Conservation (phyloP, 2,797 vertebrate species). For the Tolypeutes matacus region DNA sequence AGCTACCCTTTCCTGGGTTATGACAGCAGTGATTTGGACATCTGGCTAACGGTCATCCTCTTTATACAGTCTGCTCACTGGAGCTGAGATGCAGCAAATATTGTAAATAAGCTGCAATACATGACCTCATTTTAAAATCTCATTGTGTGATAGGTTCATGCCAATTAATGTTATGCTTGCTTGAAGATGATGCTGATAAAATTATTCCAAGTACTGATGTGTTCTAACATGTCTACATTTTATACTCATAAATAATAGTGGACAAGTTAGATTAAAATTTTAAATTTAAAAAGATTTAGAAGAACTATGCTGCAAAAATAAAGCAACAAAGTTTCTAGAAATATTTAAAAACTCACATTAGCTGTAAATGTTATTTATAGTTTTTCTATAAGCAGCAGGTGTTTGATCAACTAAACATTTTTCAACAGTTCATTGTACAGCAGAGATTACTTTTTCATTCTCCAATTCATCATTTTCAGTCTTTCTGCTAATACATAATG, state of each 20-base stretch:
- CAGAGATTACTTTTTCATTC: background rate
- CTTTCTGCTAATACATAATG: slow-evolving; percentile 30
- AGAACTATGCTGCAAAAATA: slow-evolving; percentile 26
- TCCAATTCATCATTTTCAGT: slow-evolving; percentile 37
- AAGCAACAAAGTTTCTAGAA: slow-evolving; percentile 47
- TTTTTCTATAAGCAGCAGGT: background rate
- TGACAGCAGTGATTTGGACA: background rate
- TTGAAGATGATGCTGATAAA: background rate
- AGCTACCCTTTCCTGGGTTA: background rate
- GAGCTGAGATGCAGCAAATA: background rate
- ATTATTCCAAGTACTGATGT: background rate
- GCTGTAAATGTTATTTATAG: background rate
- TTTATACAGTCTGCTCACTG: background rate
- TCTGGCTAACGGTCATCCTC: background rate
- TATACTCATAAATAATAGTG: background rate
- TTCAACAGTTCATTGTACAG: slow-evolving; percentile 49
- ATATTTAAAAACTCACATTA: slow-evolving; percentile 47
- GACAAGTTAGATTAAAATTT: slow-evolving; percentile 24
- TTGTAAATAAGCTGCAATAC: background rate
- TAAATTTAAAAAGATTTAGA: slow-evolving; percentile 63
- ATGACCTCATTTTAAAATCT: background rate
- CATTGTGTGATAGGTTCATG: background rate
- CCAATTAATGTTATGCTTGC: background rate
- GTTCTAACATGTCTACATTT: background rate
- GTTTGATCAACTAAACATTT: background rate